Evolutionary conservation across 2,113 vertebrate species (phyloP).

Genomic region (Coreoperca whiteheadi): DNA sequence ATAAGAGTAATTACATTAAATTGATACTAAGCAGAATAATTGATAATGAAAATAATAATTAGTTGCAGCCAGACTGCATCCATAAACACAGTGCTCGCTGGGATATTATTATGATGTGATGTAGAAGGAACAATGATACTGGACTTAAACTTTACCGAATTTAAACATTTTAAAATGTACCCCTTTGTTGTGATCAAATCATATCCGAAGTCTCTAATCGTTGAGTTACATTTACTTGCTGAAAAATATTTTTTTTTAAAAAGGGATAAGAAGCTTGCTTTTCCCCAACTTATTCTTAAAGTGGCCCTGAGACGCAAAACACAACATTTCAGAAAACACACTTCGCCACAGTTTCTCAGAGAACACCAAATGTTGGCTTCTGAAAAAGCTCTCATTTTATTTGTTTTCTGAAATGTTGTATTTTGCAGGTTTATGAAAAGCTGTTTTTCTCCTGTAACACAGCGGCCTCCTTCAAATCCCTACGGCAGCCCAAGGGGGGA

Average conservation of each 20-base stretch:
- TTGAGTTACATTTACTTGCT: too few species aligned
- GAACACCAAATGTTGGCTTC: too few species aligned
- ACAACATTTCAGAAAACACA: too few species aligned
- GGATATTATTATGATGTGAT: background rate
- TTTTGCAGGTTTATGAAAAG: background rate
- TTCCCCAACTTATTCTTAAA: background rate
- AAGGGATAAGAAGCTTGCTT: too few species aligned
- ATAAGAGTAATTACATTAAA: background rate
- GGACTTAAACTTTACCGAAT: too few species aligned
- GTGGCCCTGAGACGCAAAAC: too few species aligned
- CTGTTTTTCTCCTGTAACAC: background rate
- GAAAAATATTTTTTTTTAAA: too few species aligned
- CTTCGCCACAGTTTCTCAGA: too few species aligned
- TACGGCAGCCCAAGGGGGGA: accelerated
- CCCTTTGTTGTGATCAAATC: background rate
- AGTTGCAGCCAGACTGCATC: background rate
- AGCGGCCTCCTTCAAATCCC: background rate
- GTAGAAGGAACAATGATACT: too few species aligned
- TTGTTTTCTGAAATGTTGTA: background rate
- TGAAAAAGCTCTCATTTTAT: background rate
- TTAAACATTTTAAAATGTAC: background rate
- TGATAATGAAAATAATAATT: background rate
- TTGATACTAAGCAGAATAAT: background rate
- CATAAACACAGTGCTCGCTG: too few species aligned
- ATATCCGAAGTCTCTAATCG: background rate